A percentile compares a stretch with the other conserved stretches of the same genome.
Evolutionary conservation across 2,113 vertebrate species (phyloP).

Genomic region (Xyliphius kryptos): DNA sequence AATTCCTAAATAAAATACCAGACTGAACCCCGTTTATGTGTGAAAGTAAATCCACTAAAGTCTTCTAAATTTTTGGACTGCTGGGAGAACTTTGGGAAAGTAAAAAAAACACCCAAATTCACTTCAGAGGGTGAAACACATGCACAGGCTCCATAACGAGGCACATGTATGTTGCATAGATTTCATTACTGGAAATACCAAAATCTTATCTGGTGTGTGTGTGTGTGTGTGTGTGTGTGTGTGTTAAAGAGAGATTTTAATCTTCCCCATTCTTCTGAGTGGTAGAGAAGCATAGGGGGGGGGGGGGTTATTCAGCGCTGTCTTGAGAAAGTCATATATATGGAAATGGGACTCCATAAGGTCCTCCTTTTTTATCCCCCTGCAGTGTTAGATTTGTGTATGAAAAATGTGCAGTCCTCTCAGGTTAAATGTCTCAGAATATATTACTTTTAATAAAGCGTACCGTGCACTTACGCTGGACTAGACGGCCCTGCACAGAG

Average conservation of each 20-base stretch:
- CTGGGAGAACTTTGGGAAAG: too few species aligned
- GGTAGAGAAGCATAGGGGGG: conserved; percentile 28
- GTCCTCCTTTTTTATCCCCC: conserved; percentile 5
- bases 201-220: conserved; percentile 34
- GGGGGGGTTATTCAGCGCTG: conserved; percentile 34
- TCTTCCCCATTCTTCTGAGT: conserved; percentile 33
- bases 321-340: conserved; percentile 46
- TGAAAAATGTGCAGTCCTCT: conserved; percentile 43
- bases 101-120: too few species aligned
- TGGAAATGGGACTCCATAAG: conserved; percentile 45
- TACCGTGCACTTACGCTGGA: conserved; percentile 46
- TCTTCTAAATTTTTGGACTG: too few species aligned
- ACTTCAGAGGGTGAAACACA: too few species aligned
- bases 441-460: conserved; percentile 47
- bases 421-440: conserved; percentile 46
- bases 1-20: too few species aligned
- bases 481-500: conserved; percentile 29
- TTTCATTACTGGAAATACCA: conserved; percentile 25
- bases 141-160: neutral
- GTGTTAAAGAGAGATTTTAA: conserved; percentile 1
- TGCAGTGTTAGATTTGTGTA: conserved; percentile 39
- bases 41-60: too few species aligned
- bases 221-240: too few species aligned
- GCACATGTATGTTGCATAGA: conserved; percentile 2
- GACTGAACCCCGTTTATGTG: too few species aligned